phyloP scores from a whole-genome alignment of 2,797 vertebrate genomes.

The Sebastes hubbsi region DNA sequence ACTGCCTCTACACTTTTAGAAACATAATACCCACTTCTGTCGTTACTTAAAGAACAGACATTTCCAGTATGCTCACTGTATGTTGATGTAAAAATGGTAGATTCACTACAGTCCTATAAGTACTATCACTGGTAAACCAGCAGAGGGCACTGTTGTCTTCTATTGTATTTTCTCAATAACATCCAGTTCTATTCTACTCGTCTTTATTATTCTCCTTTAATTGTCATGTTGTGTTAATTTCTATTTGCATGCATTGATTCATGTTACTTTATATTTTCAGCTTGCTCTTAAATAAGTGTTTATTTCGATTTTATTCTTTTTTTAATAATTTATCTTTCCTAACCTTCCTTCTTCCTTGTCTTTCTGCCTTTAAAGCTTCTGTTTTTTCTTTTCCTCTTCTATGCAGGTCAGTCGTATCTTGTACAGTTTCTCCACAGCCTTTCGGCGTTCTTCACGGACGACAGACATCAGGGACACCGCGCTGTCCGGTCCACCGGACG shows the following conservation, averaged over 20 bases:
- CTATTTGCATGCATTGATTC: neutral
- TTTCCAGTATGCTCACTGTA: neutral
- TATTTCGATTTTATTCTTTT: neutral
- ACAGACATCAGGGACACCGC: slow-evolving; percentile 86
- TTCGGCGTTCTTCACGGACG: slow-evolving; percentile 90
- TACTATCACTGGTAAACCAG: slow-evolving; percentile 16
- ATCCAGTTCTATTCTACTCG: neutral
- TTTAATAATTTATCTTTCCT: accelerated
- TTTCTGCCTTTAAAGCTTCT: neutral
- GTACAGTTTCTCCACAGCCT: slow-evolving; percentile 95
- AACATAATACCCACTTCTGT: neutral
- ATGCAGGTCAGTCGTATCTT: slow-evolving; percentile 95
- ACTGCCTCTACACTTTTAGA: neutral
- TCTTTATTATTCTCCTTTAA: neutral
- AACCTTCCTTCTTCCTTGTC: neutral
- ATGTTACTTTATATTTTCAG: neutral
- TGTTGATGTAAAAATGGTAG: neutral
- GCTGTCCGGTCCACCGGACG: slow-evolving; percentile 85
- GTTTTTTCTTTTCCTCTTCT: neutral
- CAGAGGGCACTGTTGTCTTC: slow-evolving; percentile 49
- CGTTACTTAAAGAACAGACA: neutral
- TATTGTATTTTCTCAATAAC: neutral
- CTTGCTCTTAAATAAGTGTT: neutral
- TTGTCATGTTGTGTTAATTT: neutral
- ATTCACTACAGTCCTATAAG: neutral